Base-by-base conservation (phyloP, 2,113 vertebrate species). In the Pycnonotus jocosus region DNA sequence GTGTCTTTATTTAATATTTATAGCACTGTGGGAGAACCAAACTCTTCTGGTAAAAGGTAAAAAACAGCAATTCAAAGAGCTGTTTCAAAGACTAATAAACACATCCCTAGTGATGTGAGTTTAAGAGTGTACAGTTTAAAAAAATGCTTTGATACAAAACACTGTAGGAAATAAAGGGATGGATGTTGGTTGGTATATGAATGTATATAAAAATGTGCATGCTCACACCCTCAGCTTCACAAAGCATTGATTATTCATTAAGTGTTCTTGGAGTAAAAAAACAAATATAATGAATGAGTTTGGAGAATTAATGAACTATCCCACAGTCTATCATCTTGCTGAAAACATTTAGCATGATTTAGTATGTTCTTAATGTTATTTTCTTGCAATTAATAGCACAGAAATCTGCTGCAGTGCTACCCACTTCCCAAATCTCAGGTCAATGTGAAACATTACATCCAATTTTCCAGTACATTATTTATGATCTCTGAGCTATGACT, bases 391-490 rank as follows among this genome's bases (percentile, higher is more conserved):
- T 91, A 96, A 93, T 69, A 84, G 81, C 38, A 93, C 12, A 53
- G 71, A 90, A 95, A 88, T 85, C 64, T 80, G 57, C n/a, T 56
- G 64, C 57, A 83, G 10, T 92, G 62, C 83, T 53, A 69, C 30
- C 53, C n/a, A 31, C 78, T 92, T 90, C 86, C 74, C 50, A 10
- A 74, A 65, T 86, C 88, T 94, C 54, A 50, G 92, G 95, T 93
- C 93, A 95, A 69, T 47, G 58, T 65, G 79, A 92, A 92, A 93
- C 71, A 77, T 74, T 88, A 62, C 54, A 88, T 44, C 47, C 68
- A 78, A 90, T 95, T 95, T 96, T 70, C 58, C 66, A 89, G 85
- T 21, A 81, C 90, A 86, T 95, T 95, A 95, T 94, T 95, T 95
- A 93, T 47, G 56, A 83, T 94, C 85, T 90, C 88, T 71, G 76